Conservation (phyloP, 2,113 vertebrate genomes). For the Chionomys nivalis region DNA sequence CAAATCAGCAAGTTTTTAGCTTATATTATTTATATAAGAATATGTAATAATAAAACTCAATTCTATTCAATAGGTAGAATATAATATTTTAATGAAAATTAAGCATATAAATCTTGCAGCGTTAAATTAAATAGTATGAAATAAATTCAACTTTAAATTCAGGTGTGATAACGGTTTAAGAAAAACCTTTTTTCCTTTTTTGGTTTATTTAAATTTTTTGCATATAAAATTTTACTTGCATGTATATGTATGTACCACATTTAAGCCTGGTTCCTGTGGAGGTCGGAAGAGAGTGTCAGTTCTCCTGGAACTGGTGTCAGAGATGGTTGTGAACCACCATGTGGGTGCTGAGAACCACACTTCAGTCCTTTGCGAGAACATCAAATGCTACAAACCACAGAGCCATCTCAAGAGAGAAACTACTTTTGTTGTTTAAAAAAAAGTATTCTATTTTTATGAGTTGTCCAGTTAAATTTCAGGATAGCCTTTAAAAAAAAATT, state of each 20-base stretch:
- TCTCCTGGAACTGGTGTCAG: background rate
- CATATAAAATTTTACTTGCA: background rate
- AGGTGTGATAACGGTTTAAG: background rate
- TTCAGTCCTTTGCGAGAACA: background rate
- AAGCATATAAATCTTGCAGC: background rate
- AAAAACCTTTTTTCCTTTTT: background rate
- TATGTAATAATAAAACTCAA: background rate
- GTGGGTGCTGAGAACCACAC: background rate
- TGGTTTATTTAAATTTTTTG: background rate
- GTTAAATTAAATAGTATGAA: slow-evolving; percentile 1
- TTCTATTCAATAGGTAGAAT: background rate
- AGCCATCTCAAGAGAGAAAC: background rate
- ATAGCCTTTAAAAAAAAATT: background rate
- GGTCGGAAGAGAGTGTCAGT: background rate
- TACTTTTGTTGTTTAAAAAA: background rate
- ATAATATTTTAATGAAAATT: slow-evolving; percentile 42
- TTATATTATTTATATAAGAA: slow-evolving; percentile 59
- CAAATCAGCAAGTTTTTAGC: slow-evolving; percentile 43
- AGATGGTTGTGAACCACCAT: background rate
- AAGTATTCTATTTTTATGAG: background rate
- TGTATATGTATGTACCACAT: background rate
- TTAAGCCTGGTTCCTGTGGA: background rate
- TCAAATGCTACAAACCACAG: background rate
- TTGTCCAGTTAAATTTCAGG: background rate
- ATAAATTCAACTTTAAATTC: background rate